These are phyloP conservation scores for Nettapus auritus DNA, from an alignment of 2,113 vertebrate species.

Conservation along the genomic window DNA sequence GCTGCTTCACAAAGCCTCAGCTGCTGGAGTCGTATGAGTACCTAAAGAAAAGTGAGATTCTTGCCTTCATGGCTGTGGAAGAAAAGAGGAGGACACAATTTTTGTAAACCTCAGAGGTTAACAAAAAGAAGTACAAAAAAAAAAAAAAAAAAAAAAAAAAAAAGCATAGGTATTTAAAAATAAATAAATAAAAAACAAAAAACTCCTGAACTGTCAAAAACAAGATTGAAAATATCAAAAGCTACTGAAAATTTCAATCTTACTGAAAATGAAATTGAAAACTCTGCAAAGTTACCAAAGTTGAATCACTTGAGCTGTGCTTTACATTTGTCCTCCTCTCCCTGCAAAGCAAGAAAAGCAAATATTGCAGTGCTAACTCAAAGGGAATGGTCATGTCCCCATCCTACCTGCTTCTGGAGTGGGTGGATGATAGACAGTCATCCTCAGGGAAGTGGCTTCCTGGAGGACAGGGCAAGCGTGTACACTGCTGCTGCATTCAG, in stretches of 20 bases:
- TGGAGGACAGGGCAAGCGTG: rapidly evolving
- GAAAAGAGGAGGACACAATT: not conserved
- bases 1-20: constrained; percentile 37
- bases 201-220: not conserved
- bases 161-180: not conserved
- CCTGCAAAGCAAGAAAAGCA: not conserved
- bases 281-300: not conserved
- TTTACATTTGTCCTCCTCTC: not conserved
- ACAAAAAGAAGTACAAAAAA: not conserved
- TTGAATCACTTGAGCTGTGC: not conserved
- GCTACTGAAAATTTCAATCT: not conserved
- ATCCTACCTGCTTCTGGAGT: not conserved
- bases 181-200: not conserved
- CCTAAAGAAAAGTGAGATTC: constrained; percentile 16
- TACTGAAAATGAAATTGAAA: not conserved
- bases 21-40: constrained; percentile 28
- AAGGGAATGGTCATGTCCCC: not conserved
- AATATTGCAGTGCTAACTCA: not conserved
- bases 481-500: not conserved
- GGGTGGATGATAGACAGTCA: rapidly evolving
- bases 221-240: not conserved
- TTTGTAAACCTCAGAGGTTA: not conserved
- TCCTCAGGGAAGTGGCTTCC: not conserved
- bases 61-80: not conserved
- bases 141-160: not conserved